A percentile compares a stretch with the other conserved stretches of the same genome.
phyloP scores from a whole-genome alignment of 2,888 invertebrate species.

The Keiferia lycopersicella region DNA sequence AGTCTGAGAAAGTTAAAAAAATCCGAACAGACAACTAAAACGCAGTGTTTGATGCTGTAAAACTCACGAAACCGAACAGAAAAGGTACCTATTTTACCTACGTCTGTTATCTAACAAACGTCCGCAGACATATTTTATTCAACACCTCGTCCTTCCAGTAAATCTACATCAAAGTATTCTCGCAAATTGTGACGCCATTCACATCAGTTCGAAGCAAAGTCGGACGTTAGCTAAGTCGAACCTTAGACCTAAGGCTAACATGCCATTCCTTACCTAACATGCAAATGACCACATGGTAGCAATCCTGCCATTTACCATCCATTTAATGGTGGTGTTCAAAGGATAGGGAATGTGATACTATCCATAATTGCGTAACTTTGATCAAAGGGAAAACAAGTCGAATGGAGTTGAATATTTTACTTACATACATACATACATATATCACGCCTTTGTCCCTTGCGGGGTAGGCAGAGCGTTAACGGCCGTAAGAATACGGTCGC shows the following conservation, averaged over 20 bases:
- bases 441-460: no score
- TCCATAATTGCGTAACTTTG: background rate
- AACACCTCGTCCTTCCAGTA: background rate
- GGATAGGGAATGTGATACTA: constrained; percentile 3
- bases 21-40: no score
- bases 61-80: no score
- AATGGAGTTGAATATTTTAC: no score
- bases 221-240: constrained; percentile 12
- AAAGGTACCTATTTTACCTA: no score
- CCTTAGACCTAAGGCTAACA: constrained; percentile 11
- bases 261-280: constrained; percentile 12
- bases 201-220: background rate
- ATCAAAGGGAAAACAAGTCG: background rate
- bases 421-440: no score
- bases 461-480: no score
- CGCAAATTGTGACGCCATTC: background rate
- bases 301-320: constrained; percentile 15
- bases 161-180: background rate
- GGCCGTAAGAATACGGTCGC: no score
- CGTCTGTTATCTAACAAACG: no score
- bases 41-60: no score
- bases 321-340: background rate
- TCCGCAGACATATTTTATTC: no score
- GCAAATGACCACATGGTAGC: constrained; percentile 7
- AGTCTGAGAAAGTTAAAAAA: no score